A percentile compares a stretch with the other conserved stretches of the same genome.
These are phyloP conservation scores for Nasonia oneida DNA, from an alignment of 2,888 invertebrate species.

Conservation along the genomic window DNA sequence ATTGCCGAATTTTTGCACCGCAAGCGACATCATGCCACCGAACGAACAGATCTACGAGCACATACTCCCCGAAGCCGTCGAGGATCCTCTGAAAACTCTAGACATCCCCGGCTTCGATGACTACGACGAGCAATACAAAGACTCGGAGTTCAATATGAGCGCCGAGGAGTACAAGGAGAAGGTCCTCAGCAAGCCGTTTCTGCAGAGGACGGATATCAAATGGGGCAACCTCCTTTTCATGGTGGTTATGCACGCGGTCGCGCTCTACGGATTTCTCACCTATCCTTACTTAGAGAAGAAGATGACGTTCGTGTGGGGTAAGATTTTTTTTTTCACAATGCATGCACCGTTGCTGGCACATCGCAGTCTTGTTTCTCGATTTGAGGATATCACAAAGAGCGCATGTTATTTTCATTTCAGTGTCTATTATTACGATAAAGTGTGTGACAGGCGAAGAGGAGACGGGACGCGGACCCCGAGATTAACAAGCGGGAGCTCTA, in stretches of 20 bases:
- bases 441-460: too few species aligned
- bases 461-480: too few species aligned
- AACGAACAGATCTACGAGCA: constrained; percentile 24
- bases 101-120: not conserved
- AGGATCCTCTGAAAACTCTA: not conserved
- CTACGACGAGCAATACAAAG: not conserved
- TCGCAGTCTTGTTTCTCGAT: too few species aligned
- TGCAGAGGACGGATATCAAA: constrained; percentile 22
- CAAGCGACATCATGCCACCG: constrained; percentile 1
- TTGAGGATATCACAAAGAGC: too few species aligned
- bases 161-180: constrained; percentile 1
- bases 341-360: too few species aligned
- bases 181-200: constrained; percentile 4
- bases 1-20: not conserved
- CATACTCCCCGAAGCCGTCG: not conserved
- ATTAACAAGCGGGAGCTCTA: too few species aligned
- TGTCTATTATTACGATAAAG: too few species aligned
- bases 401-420: too few species aligned
- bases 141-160: not conserved
- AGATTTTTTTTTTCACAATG: constrained; percentile 73
- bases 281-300: constrained; percentile 74
- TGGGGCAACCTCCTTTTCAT: constrained; percentile 73
- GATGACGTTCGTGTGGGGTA: constrained; percentile 81
- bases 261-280: constrained; percentile 75
- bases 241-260: constrained; percentile 79